Evolutionary conservation across 2,113 vertebrate species (phyloP).

Genomic region (Rhynchomys soricoides): DNA sequence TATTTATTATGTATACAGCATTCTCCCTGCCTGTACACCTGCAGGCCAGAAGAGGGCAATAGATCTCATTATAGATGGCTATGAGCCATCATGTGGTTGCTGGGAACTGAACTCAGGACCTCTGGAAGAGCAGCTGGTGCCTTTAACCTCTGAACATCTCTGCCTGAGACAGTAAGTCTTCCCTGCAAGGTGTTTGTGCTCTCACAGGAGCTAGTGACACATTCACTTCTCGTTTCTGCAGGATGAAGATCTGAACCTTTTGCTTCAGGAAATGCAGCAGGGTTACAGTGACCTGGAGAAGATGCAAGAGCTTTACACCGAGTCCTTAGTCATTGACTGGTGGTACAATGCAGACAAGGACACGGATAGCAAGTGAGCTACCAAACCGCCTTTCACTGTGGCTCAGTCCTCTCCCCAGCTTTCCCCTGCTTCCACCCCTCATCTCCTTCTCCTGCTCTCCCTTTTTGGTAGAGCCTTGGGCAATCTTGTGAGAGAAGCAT

Average conservation of each 20-base stretch:
- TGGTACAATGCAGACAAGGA: conserved; percentile 80
- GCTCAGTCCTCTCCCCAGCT: background rate
- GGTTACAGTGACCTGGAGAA: conserved; percentile 85
- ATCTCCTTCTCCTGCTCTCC: background rate
- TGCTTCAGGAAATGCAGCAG: conserved; percentile 87
- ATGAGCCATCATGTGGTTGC: too few relatives aligned
- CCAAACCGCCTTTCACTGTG: fast-evolving
- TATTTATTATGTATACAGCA: too few relatives aligned
- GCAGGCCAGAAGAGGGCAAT: too few relatives aligned
- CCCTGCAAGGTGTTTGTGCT: background rate
- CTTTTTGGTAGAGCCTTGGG: background rate
- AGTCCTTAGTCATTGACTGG: conserved; percentile 86
- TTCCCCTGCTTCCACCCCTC: background rate
- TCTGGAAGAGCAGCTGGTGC: too few relatives aligned
- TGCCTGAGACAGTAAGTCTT: background rate
- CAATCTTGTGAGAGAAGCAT: conserved; percentile 35
- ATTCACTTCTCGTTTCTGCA: conserved; percentile 74
- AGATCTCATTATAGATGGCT: too few relatives aligned
- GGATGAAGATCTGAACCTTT: conserved; percentile 87
- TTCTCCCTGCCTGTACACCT: too few relatives aligned
- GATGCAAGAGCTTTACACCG: conserved; percentile 80
- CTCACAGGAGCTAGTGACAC: background rate
- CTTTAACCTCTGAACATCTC: background rate
- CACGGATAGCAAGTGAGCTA: conserved; percentile 79
- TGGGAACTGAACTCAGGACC: too few relatives aligned